Base-by-base conservation (phyloP, 2,797 vertebrate genomes). In the Sandelia bainsii region DNA sequence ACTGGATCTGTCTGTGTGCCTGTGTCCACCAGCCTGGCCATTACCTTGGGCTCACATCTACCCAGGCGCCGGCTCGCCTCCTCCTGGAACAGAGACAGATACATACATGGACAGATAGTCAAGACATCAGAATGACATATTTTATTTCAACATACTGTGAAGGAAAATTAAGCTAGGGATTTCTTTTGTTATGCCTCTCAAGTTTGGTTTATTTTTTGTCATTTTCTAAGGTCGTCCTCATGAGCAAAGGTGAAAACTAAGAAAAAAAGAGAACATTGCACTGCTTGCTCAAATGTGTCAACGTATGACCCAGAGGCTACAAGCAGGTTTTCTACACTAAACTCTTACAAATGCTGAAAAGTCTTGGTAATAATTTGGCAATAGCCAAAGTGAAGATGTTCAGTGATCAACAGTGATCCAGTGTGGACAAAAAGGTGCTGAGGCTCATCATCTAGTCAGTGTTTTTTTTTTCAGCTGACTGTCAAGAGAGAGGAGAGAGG, bases 1-100 rank as follows among this genome's bases (percentile, higher is more conserved):
- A 98, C 98, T 0, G 97, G 96, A 22, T 99, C 98, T 42, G 98
- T 99, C 94, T 99, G 98, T 52, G 97, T 98, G 91, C 97, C 96
- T 82, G 94, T 96, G 92, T 97, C 96, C 79, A 95, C 95, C 93
- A 97, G 96, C 79, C 96, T 94, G 83, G 96, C 95, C 98, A 98
- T 98, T 78, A 92, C 94, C 93, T 62, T 94, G 93, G 94, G 93
- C 78, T 93, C 94, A 93, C 79, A 90, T 94, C 82, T 87, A 93
- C 93, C 93, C 95, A 96, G 75, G 91, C 93, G 78, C 90, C 90
- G 94, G 93, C 93, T 90, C 90, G 93, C 93, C 93, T 95, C 93
- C 93, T 94, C 93, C 96, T 98, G 92, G 12, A 83, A 81, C 14
- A 86, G 20, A 89, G 32, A 77, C n/a, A 62, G 19, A 66, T 17